These are phyloP conservation scores for Marcusenius ussheri DNA, from an alignment of 2,113 vertebrate species.

Conservation along the genomic window DNA sequence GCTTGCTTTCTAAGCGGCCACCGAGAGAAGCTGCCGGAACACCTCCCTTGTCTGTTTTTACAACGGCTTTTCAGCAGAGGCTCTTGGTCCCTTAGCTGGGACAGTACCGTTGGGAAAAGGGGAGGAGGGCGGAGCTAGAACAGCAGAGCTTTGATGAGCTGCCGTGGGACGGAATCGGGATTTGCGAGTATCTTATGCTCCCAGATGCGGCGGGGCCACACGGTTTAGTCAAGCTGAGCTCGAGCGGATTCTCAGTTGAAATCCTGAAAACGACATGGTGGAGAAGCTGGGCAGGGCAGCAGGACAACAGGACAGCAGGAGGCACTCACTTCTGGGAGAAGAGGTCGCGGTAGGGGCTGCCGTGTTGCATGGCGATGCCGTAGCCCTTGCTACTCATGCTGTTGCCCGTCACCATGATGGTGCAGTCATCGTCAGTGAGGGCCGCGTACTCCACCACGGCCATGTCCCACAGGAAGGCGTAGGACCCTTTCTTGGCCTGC, in stretches of 20 bases:
- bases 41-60: neutral
- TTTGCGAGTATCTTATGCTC: neutral
- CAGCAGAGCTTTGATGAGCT: neutral
- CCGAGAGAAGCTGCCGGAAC: neutral
- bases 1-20: neutral
- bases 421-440: slow-evolving; percentile 88
- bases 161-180: neutral
- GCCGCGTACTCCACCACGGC: slow-evolving; percentile 93
- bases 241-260: neutral
- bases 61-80: neutral
- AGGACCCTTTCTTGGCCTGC: slow-evolving; percentile 86
- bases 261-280: neutral
- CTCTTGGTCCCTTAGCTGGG: neutral
- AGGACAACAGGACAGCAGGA: neutral
- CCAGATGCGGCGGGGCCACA: neutral
- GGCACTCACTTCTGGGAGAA: slow-evolving; percentile 84
- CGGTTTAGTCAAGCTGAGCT: neutral
- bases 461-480: slow-evolving; percentile 95
- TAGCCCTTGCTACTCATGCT: slow-evolving; percentile 96
- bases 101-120: neutral
- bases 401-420: slow-evolving; percentile 81
- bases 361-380: slow-evolving; percentile 91
- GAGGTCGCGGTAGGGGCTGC: slow-evolving; percentile 95
- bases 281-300: too few species aligned
- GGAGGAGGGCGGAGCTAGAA: neutral